These are phyloP conservation scores for Mesocentrotus franciscanus DNA, from an alignment of 53 echinoderm and acorn worm genomes.

Conservation along the genomic window DNA sequence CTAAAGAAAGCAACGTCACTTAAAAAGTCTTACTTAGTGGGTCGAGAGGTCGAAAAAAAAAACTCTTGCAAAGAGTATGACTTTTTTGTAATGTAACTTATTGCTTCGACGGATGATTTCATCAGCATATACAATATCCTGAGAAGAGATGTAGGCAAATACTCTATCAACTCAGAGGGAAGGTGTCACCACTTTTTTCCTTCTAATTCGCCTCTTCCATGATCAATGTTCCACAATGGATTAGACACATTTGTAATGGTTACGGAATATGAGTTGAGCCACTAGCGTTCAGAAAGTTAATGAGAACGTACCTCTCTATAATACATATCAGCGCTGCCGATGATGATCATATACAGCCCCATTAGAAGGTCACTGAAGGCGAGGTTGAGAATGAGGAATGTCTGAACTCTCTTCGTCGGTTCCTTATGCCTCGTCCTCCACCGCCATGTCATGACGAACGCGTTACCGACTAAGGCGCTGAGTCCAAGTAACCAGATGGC, in stretches of 20 bases:
- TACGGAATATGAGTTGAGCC: background rate
- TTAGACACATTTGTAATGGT: background rate
- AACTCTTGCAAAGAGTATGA: no score
- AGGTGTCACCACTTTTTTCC: background rate
- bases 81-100: no score
- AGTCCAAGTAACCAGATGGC: slow-evolving; percentile 93
- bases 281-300: background rate
- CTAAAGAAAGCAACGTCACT: no score
- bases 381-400: slow-evolving; percentile 91
- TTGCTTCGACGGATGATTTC: no score
- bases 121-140: no score
- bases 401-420: slow-evolving; percentile 88
- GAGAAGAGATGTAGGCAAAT: no score
- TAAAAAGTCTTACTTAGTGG: no score
- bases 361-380: slow-evolving; percentile 91
- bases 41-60: no score
- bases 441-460: slow-evolving; percentile 89
- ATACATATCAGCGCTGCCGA: slow-evolving; percentile 90
- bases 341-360: slow-evolving; percentile 95
- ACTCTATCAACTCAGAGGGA: no score
- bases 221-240: background rate
- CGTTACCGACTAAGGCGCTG: slow-evolving; percentile 90
- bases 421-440: slow-evolving; percentile 82
- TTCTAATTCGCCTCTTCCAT: background rate
- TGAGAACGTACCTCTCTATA: slow-evolving; percentile 71